A percentile compares a stretch with the other conserved stretches of the same genome.
phyloP scores from a whole-genome alignment of 2,888 invertebrate genomes.

The Xylophagus ater region DNA sequence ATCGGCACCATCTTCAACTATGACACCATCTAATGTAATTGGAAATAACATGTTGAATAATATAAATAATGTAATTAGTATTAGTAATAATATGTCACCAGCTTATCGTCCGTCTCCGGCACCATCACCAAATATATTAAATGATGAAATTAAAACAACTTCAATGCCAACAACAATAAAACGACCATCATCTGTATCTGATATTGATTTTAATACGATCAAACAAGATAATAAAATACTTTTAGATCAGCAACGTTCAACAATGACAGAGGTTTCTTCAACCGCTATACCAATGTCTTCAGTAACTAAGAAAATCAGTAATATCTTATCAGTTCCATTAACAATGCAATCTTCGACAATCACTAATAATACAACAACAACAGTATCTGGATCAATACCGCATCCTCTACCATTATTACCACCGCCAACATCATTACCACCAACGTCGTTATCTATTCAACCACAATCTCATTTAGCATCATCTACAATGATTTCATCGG shows the following conservation, averaged over 20 bases:
- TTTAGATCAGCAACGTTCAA: no score
- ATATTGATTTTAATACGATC: no score
- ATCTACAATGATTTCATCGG: background rate
- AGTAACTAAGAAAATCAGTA: no score
- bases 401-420: conserved; percentile 15
- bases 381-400: conserved; percentile 7
- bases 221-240: no score
- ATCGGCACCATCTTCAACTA: conserved; percentile 2
- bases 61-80: no score
- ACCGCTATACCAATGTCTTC: no score
- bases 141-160: no score
- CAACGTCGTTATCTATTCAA: conserved; percentile 1
- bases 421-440: conserved; percentile 7
- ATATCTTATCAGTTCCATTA: background rate
- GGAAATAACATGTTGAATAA: no score
- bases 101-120: conserved; percentile 6
- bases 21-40: conserved; percentile 9
- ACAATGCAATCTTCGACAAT: background rate
- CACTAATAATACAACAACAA: background rate
- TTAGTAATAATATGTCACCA: conserved; percentile 6
- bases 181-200: no score
- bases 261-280: no score
- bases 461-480: no score
- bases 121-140: conserved; percentile 9
- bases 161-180: no score